Conservation (phyloP, 2,113 vertebrate genomes). For the Esox niger region DNA sequence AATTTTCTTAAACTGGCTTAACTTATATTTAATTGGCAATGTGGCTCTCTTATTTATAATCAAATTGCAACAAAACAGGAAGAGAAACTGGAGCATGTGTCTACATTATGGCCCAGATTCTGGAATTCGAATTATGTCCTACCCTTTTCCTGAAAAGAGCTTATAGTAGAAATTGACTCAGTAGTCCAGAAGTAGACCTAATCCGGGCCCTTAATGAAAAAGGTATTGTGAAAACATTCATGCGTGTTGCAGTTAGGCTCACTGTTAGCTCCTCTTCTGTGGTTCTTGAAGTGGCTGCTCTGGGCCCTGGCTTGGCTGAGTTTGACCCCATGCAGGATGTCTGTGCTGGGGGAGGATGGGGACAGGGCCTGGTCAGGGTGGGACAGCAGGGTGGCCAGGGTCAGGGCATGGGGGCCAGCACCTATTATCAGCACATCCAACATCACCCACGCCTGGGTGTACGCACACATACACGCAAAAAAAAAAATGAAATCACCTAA, state of each 20-base stretch:
- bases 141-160: too few species aligned
- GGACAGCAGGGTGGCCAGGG: slow-evolving; percentile 65
- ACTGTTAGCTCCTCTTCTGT: slow-evolving; percentile 41
- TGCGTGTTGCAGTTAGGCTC: neutral
- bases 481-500: slow-evolving; percentile 3
- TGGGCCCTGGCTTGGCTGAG: slow-evolving; percentile 29
- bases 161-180: too few species aligned
- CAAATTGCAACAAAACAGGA: neutral
- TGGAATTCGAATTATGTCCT: too few species aligned
- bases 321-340: slow-evolving; percentile 27
- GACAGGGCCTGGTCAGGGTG: slow-evolving; percentile 18
- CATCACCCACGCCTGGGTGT: slow-evolving; percentile 50
- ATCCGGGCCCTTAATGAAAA: neutral
- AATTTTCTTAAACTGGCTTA: too few species aligned
- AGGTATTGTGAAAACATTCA: neutral
- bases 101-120: neutral
- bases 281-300: slow-evolving; percentile 36
- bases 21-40: too few species aligned
- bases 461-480: slow-evolving; percentile 5
- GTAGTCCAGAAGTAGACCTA: neutral
- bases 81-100: neutral
- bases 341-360: slow-evolving; percentile 18
- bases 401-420: slow-evolving; percentile 73
- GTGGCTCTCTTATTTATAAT: too few species aligned
- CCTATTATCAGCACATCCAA: slow-evolving; percentile 74